Conservation (phyloP, 2,113 vertebrate species). For the Ariopsis seemanni region DNA sequence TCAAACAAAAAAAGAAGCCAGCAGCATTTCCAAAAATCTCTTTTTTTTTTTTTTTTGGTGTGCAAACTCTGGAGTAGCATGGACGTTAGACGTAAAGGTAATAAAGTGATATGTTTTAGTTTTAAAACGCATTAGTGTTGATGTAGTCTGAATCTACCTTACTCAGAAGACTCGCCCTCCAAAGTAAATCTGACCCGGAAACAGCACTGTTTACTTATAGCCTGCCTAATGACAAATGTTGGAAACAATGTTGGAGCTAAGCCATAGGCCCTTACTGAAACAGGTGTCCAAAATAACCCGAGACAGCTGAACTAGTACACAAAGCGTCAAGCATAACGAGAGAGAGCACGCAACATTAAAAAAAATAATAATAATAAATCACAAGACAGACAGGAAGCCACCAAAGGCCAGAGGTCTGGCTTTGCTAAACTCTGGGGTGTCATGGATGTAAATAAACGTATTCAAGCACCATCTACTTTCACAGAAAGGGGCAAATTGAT, state of each 20-base stretch:
- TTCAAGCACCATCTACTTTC: not conserved
- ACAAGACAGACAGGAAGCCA: not conserved
- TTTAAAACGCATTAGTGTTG: no score
- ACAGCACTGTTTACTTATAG: not conserved
- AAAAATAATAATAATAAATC: not conserved
- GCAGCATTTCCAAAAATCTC: no score
- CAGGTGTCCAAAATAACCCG: constrained; percentile 9
- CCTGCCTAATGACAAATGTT: not conserved
- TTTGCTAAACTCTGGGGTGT: no score
- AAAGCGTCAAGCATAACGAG: not conserved
- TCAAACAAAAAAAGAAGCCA: no score
- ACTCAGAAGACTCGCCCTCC: not conserved
- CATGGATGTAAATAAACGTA: not conserved
- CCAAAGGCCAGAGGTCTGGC: not conserved
- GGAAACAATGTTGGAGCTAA: not conserved
- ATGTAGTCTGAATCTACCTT: not conserved
- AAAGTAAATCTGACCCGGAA: not conserved
- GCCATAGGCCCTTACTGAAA: not conserved
- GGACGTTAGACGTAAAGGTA: no score
- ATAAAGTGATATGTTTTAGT: no score
- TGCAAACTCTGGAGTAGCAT: no score
- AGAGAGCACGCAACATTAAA: not conserved
- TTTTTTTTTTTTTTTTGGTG: no score
- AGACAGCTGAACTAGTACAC: constrained; percentile 6
- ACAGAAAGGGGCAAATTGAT: not conserved